Evolutionary conservation across 2,888 invertebrate genomes (phyloP).

Genomic region (Rhaphigaster nebulosa): DNA sequence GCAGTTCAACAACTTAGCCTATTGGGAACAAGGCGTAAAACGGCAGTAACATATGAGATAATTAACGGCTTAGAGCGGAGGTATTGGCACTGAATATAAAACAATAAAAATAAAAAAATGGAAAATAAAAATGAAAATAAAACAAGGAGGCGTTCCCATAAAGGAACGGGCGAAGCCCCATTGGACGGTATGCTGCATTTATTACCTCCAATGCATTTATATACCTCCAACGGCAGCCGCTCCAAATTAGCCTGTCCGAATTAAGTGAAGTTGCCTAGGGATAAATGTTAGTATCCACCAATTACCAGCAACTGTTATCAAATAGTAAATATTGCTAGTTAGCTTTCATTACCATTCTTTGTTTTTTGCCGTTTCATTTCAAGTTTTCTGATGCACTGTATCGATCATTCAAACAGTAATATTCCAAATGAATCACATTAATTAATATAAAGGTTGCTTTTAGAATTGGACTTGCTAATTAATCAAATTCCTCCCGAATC

Average conservation of each 20-base stretch:
- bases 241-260: neutral
- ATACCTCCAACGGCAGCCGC: neutral
- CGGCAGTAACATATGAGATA: neutral
- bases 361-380: neutral
- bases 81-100: constrained; percentile 22
- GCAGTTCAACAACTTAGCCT: neutral
- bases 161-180: neutral
- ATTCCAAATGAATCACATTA: neutral
- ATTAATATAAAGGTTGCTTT: too few species aligned
- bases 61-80: neutral
- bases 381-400: too few species aligned
- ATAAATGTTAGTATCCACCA: neutral
- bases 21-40: neutral
- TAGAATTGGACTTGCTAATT: too few species aligned
- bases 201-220: too few species aligned
- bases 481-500: too few species aligned
- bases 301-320: neutral
- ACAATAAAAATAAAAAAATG: too few species aligned
- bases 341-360: neutral
- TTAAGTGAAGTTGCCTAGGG: neutral
- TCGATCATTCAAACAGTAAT: too few species aligned
- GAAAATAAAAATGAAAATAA: too few species aligned
- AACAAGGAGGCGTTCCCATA: neutral
- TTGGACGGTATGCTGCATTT: neutral
- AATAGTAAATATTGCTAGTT: neutral